These are phyloP conservation scores for Carapus acus DNA, from an alignment of 2,797 vertebrate species.

Conservation along the genomic window DNA sequence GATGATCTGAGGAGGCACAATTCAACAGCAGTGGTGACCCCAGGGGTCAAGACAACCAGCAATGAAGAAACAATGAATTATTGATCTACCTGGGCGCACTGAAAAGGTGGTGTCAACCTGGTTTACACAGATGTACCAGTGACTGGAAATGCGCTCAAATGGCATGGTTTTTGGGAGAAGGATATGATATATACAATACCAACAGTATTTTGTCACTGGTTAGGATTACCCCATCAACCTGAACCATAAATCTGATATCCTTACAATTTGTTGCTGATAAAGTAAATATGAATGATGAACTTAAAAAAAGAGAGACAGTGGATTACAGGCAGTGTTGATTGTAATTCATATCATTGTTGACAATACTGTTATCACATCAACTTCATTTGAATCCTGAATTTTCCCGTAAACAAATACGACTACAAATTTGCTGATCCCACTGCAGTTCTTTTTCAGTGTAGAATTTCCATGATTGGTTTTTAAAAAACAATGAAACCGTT, in stretches of 20 bases:
- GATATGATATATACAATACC: not conserved
- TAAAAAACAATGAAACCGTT: no score
- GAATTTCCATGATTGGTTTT: no score
- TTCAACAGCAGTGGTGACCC: conserved; percentile 10
- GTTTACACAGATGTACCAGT: conserved; percentile 20
- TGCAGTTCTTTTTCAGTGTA: no score
- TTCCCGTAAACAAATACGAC: not conserved
- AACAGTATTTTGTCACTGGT: not conserved
- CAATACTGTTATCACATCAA: not conserved
- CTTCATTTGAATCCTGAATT: not conserved
- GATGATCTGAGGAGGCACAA: conserved; percentile 21
- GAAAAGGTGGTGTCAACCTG: conserved; percentile 13
- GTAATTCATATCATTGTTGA: no score
- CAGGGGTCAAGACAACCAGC: conserved; percentile 34
- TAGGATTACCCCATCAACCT: not conserved
- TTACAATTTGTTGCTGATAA: not conserved
- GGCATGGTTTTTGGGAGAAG: not conserved
- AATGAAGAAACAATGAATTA: conserved; percentile 49
- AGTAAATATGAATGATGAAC: not conserved
- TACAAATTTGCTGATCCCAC: no score
- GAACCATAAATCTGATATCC: not conserved
- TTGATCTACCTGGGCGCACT: conserved; percentile 18
- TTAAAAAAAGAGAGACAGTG: not conserved
- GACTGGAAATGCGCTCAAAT: not conserved
- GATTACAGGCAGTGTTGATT: not conserved